These are phyloP conservation scores for Hippocampus mohnikei DNA, from an alignment of 2,113 vertebrate species.

Conservation along the genomic window DNA sequence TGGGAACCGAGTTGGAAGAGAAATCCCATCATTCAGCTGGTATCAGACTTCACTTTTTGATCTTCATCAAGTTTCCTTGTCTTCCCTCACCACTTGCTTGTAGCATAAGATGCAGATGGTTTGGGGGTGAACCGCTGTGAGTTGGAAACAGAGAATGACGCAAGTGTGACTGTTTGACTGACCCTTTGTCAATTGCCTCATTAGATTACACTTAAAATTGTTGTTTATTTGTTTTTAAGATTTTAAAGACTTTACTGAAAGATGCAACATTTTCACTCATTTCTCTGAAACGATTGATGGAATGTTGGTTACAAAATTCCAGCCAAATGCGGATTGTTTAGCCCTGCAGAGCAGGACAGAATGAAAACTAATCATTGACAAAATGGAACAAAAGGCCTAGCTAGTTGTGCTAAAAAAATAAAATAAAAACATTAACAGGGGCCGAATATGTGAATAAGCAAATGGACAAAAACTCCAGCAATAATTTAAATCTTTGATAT, in stretches of 20 bases:
- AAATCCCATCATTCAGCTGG: constrained; percentile 61
- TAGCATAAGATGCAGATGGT: constrained; percentile 6
- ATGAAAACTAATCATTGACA: too few relatives aligned
- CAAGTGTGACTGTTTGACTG: neutral
- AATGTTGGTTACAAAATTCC: neutral
- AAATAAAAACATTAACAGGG: too few relatives aligned
- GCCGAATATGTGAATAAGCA: too few relatives aligned
- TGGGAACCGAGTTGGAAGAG: constrained; percentile 52
- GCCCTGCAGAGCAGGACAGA: neutral
- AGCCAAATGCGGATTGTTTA: neutral
- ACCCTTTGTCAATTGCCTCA: neutral
- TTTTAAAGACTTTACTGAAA: neutral
- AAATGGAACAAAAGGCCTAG: too few relatives aligned
- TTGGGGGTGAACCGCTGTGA: constrained; percentile 34
- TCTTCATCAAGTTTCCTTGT: constrained; percentile 36
- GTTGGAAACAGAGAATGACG: neutral
- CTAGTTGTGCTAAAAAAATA: too few relatives aligned
- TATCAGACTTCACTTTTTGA: constrained; percentile 52
- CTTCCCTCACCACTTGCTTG: constrained; percentile 15
- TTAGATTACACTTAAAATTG: neutral
- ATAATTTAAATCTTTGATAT: too few relatives aligned
- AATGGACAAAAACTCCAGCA: too few relatives aligned
- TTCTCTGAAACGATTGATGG: neutral
- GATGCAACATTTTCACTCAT: neutral
- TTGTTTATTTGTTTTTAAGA: neutral